phyloP scores from a whole-genome alignment of 2,113 vertebrate species.

The Bolborhynchus lineola region DNA sequence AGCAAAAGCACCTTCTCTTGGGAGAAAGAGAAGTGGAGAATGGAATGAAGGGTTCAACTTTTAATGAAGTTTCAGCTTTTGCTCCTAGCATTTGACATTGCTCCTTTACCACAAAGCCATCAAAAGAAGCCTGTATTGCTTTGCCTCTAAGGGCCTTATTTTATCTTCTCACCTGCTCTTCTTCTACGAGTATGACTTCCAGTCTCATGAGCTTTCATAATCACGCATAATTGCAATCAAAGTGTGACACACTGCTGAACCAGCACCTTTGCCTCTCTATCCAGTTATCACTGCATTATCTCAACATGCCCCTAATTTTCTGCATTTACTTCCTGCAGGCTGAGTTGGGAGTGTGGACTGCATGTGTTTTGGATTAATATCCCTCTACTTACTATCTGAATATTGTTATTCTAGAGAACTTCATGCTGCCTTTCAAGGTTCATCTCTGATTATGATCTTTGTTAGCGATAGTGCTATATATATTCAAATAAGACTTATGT shows the following conservation, averaged over 20 bases:
- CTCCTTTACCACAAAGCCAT: background rate
- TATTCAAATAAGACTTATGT: background rate
- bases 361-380: background rate
- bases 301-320: background rate
- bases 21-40: background rate
- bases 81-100: background rate
- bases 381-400: background rate
- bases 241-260: background rate
- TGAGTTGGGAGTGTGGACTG: background rate
- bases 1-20: background rate
- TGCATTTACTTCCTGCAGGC: background rate
- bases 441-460: background rate
- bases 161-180: constrained; percentile 24
- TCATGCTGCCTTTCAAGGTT: background rate
- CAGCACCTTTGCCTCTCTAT: background rate
- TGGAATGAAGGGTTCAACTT: rapidly evolving
- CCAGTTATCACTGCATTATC: background rate
- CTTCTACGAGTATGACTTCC: background rate
- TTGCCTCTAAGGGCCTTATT: constrained; percentile 41
- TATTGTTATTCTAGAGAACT: background rate
- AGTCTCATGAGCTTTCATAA: background rate
- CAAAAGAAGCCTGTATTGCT: background rate
- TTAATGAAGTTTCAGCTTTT: background rate
- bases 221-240: background rate
- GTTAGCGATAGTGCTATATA: background rate